Evolutionary conservation across 2,888 invertebrate species (phyloP).

Genomic region (Troilus luridus): DNA sequence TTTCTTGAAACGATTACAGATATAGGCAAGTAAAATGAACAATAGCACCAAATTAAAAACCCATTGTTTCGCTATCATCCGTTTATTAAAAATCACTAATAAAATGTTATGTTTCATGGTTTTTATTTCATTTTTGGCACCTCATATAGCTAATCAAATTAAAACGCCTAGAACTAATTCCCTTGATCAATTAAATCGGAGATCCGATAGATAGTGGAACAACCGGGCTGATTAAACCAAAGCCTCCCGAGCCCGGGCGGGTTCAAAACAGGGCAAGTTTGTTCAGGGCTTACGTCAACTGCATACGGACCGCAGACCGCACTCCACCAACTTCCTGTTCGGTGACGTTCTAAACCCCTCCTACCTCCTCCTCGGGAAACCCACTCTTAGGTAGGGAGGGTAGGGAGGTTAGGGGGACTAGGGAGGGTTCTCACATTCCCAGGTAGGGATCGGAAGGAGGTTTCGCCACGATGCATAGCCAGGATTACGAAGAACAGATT

Average conservation of each 20-base stretch:
- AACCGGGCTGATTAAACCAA: slow-evolving; percentile 7
- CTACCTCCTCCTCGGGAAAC: neutral
- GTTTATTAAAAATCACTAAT: too few relatives aligned
- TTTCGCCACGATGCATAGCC: neutral
- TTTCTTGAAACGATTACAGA: too few relatives aligned
- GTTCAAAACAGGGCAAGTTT: slow-evolving; percentile 38
- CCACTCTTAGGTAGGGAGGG: neutral
- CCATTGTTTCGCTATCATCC: neutral
- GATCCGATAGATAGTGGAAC: neutral
- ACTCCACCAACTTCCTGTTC: slow-evolving; percentile 3
- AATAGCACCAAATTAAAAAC: too few relatives aligned
- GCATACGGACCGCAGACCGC: slow-evolving; percentile 35
- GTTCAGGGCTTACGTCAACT: slow-evolving; percentile 45
- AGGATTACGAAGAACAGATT: neutral
- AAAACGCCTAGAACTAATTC: neutral
- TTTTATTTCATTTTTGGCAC: neutral
- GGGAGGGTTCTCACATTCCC: neutral
- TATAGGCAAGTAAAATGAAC: too few relatives aligned
- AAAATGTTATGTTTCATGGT: neutral
- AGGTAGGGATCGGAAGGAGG: neutral
- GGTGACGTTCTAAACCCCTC: neutral
- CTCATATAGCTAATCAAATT: neutral
- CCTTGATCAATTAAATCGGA: neutral
- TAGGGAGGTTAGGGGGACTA: too few relatives aligned
- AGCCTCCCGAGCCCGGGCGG: neutral